These are phyloP conservation scores for Calidris pugnax DNA, from an alignment of 2,113 vertebrate genomes.

Conservation along the genomic window DNA sequence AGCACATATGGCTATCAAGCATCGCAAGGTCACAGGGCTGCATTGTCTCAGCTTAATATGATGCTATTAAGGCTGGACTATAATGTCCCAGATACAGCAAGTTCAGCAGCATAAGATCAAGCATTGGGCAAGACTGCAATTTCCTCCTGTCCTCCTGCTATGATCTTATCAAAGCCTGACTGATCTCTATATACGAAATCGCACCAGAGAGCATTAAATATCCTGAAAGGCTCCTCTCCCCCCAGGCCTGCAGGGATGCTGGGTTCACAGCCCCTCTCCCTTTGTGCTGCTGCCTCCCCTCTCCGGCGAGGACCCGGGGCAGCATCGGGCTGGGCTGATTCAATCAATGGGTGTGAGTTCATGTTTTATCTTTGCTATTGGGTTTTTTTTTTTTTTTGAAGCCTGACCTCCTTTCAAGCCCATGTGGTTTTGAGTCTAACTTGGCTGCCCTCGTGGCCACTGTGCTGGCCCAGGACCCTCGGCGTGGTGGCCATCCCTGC, in stretches of 20 bases:
- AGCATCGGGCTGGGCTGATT: fast-evolving
- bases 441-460: fast-evolving
- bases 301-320: background rate
- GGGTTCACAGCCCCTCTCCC: background rate
- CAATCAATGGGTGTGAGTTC: background rate
- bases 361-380: background rate
- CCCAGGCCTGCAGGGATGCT: background rate
- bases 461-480: fast-evolving
- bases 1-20: conserved; percentile 30
- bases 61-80: conserved; percentile 62
- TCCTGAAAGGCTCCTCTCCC: background rate
- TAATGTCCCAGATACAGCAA: conserved; percentile 37
- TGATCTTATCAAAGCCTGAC: conserved; percentile 73
- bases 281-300: background rate
- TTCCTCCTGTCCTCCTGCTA: conserved; percentile 70
- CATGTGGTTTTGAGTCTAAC: background rate
- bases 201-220: conserved; percentile 9
- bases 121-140: conserved; percentile 71
- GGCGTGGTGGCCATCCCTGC: fast-evolving
- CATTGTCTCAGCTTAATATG: conserved; percentile 54
- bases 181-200: conserved; percentile 52
- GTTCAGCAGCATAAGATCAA: conserved; percentile 58
- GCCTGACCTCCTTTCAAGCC: background rate
- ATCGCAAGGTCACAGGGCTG: conserved; percentile 70
- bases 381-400: background rate